Base-by-base conservation (phyloP, 1,140 invertebrate species). In the Cherax quadricarinatus region DNA sequence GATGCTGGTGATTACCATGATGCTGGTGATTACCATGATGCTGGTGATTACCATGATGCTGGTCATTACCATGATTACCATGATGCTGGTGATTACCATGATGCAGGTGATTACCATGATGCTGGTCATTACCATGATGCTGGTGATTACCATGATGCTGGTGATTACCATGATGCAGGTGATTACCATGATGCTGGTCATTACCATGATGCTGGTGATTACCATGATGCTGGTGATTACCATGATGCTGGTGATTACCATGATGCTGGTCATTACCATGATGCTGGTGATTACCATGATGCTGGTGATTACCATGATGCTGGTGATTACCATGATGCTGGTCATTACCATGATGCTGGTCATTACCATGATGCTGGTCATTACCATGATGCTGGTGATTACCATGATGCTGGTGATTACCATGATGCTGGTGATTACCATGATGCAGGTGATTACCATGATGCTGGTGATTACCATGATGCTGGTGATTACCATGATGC, bases 311-410 rank as follows among this genome's bases (percentile, higher is more conserved):
- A 80, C 80, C 30, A 80, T 88, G 51, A 30, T 88, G 60, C 73
- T 51, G 75, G 86, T 88, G 75, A 88, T 88, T 80, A 80, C 80
- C 30, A 80, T 88, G 51, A 30, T 88, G 60, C 73, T 51, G 75
- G 86, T 88, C 86, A 88, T 88, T 80, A 80, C 80, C 30, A 80
- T 88, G 51, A 30, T 88, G 60, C 73, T 51, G 75, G 86, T 88
- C 86, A 88, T 88, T 80, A 80, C 80, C 30, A 80, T 88, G 51
- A 30, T 88, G 60, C 73, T 51, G n/a, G n/a, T n/a, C n/a, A n/a
- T n/a, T n/a, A n/a, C n/a, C n/a, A n/a, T n/a, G n/a, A n/a, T n/a
- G n/a, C 86, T 53, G 75, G 86, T 88, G 75, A 88, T 88, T 80
- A 80, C 80, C 30, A 80, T 88, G 51, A 30, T 88, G 60, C 73